Conservation (phyloP, 2,113 vertebrate species). For the Actenoides lindsayi region DNA sequence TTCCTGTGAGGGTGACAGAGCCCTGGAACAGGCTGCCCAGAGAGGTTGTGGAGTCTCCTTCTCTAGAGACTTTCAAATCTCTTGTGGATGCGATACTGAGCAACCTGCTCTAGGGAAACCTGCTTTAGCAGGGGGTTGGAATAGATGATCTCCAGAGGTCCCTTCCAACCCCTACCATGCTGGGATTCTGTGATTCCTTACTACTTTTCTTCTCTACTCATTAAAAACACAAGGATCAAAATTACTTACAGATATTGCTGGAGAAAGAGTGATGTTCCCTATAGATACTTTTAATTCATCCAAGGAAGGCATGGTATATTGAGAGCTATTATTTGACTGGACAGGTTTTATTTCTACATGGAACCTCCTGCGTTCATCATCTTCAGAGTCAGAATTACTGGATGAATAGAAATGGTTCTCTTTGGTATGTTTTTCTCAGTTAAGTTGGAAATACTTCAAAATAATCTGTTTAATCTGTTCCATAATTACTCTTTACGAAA, state of each 20-base stretch:
- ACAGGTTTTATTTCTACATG: slow-evolving; percentile 96
- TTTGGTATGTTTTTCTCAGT: slow-evolving; percentile 91
- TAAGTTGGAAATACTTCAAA: slow-evolving; percentile 74
- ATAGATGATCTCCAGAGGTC: too few relatives aligned
- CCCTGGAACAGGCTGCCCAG: too few relatives aligned
- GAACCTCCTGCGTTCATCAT: slow-evolving; percentile 92
- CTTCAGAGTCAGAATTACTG: slow-evolving; percentile 94
- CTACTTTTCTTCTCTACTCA: background rate
- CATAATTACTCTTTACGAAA: background rate
- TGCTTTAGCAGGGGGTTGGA: too few relatives aligned
- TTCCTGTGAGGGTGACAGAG: too few relatives aligned
- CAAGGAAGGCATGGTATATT: slow-evolving; percentile 87
- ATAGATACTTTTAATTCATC: slow-evolving; percentile 96
- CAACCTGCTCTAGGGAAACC: too few relatives aligned
- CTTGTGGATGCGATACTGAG: too few relatives aligned
- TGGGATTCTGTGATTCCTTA: background rate
- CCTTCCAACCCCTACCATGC: too few relatives aligned
- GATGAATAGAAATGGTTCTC: slow-evolving; percentile 95
- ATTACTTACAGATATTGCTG: slow-evolving; percentile 85
- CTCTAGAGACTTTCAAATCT: too few relatives aligned
- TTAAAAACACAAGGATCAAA: background rate
- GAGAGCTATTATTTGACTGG: slow-evolving; percentile 86
- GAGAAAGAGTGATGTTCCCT: slow-evolving; percentile 92
- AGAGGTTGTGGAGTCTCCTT: too few relatives aligned
- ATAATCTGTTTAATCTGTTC: background rate